Evolutionary conservation across 1,140 invertebrate genomes (phyloP), one percentile per base, ranked within the genome.

Genomic region (Polypedilum pembai): DNA sequence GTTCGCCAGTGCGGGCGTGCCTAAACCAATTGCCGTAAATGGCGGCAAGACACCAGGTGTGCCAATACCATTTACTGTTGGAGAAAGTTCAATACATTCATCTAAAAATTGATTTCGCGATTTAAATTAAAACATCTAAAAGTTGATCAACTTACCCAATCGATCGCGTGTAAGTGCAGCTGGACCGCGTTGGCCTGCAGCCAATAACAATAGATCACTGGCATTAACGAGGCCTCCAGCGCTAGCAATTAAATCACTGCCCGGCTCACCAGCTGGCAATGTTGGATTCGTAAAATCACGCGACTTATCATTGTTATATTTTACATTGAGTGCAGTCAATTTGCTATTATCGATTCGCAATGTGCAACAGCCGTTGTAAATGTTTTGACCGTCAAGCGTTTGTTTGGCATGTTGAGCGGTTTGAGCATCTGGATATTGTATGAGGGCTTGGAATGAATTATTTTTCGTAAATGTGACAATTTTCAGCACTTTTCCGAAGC

Each of bases 401-500:
- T 91, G 86, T 89, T 98, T 98, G 80, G 97, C 96, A 79, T 94
- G 90, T 84, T 98, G 96, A 76, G 98, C 96, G 77, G 95, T 93
- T 80, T 95, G 89, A 75, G 96, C 94, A 85, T 99, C 96, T 77
- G 94, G 92, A 85, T 98, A 98, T 85, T 99, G 98, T 83, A 99
- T 97, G 79, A 99, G 88, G 75, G 96, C 97, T 90, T 99, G 69
- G 89, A 98, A 99, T 86, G 94, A 95, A 87, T 95, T 96, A 84
- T 99, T 99, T 87, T 99, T 99, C 78, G 94, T 98, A 86, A 99
- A 99, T 77, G 97, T 99, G 80, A 99, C 97, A 79, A 99, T 99
- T 85, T 98, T 98, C 78, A 98, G 87, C 79, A 99, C 95, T 85
- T 98, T 98, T 77, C 98, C 98, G 82, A 94, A 97, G 77, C 96